A percentile compares a stretch with the other conserved stretches of the same genome.
Evolutionary conservation across 2,797 vertebrate species (phyloP).

Genomic region (Sebastes matsubarae): DNA sequence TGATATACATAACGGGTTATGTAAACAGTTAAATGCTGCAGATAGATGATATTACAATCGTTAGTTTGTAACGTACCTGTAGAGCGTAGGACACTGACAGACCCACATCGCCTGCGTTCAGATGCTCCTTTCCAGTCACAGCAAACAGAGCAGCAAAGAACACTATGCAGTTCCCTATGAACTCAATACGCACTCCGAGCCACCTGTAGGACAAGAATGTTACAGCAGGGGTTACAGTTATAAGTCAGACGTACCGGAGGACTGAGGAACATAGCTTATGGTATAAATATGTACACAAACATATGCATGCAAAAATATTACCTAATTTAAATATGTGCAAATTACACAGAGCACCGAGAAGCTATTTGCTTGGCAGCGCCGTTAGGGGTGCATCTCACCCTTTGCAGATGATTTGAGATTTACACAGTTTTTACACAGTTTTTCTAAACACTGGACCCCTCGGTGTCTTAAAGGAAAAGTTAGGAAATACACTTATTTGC

Average conservation of each 20-base stretch:
- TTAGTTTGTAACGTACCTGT: constrained; percentile 80
- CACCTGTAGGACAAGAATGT: constrained; percentile 82
- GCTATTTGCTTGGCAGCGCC: not conserved
- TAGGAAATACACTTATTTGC: not conserved
- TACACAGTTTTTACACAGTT: no score
- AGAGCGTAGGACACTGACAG: constrained; percentile 95
- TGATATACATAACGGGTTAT: no score
- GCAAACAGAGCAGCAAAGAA: constrained; percentile 94
- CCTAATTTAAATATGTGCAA: not conserved
- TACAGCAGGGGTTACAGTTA: not conserved
- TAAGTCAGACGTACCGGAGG: not conserved
- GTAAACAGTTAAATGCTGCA: not conserved
- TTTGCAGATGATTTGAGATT: no score
- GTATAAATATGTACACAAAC: not conserved
- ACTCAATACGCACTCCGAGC: constrained; percentile 93
- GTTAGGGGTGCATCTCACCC: no score
- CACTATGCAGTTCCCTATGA: constrained; percentile 94
- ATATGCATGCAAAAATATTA: not conserved
- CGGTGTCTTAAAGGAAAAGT: not conserved
- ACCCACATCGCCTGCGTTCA: constrained; percentile 91
- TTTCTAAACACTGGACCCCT: no score
- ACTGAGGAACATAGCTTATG: not conserved
- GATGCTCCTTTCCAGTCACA: constrained; percentile 85
- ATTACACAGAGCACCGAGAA: not conserved
- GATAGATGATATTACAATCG: not conserved